Base-by-base conservation (phyloP, 2,888 invertebrate genomes). In the Tridacna gigas region DNA sequence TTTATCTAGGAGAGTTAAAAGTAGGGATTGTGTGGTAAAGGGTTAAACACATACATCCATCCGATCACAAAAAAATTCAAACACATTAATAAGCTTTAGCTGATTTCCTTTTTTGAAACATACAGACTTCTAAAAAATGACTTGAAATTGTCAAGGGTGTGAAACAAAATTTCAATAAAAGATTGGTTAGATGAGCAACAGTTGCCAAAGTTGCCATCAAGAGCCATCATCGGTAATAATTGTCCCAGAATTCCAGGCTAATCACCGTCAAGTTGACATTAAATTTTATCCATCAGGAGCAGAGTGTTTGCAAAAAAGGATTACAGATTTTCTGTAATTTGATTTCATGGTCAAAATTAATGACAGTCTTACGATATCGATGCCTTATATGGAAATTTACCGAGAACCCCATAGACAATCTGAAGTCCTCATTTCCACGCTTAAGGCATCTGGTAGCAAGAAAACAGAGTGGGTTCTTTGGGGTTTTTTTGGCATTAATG, bases 211-310 rank as follows among this genome's bases (percentile, higher is more conserved):
- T 37, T 28, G 28, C 67, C 28, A 67, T 67, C 45, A 25, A 67
- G 67, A 67, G 45, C n/a, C 45, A 28, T 67, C 67, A 67, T 67
- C 37, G 45, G 67, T 37, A 28, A 67, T 67, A 67, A 67, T 67
- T 37, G 67, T 37, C 67, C 67, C 67, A 26, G 25, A 28, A 37
- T 67, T 37, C 45, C n/a, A 15, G 15, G 28, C 67, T 67, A 67
- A 67, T 67, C 67, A 67, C 37, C 28, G 67, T 67, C 45, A 37
- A 37, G 25, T 73, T 73, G 47, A 73, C 73, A 73, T 73, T 51
- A 73, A 51, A 47, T 51, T 73, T 47, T 73, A 73, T 73, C 73
- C 47, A 47, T 47, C 51, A 73, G 47, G 22, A 73, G 20, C 73
- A 73, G 73, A 22, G 73, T 67, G 67, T 67, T 67, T 67, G 45